These are phyloP conservation scores for Chalcis sispes DNA, from an alignment of 2,888 invertebrate genomes.

Conservation along the genomic window DNA sequence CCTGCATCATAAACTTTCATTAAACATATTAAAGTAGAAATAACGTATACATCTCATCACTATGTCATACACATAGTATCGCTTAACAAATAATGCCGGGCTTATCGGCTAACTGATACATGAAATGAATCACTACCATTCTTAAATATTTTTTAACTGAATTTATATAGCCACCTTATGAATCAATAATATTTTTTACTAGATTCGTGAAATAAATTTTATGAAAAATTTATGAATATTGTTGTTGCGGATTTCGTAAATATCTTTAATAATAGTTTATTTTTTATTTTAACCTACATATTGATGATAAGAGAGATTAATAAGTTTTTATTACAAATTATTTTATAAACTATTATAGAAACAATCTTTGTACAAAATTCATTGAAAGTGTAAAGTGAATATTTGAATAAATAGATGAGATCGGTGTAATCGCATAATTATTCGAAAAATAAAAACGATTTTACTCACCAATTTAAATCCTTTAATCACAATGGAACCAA, in stretches of 20 bases:
- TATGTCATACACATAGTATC: conserved; percentile 41
- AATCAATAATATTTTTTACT: neutral
- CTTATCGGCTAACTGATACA: conserved; percentile 51
- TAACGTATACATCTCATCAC: conserved; percentile 12
- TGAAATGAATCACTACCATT: conserved; percentile 49
- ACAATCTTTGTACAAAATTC: too few species aligned
- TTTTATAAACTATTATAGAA: too few species aligned
- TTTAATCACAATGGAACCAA: conserved; percentile 89
- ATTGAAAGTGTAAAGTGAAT: too few species aligned
- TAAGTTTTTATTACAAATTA: too few species aligned
- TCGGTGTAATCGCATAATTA: too few species aligned
- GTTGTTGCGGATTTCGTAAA: too few species aligned
- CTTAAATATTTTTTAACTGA: conserved; percentile 32
- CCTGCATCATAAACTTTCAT: neutral
- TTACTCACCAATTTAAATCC: conserved; percentile 87
- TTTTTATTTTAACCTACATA: too few species aligned
- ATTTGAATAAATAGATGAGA: too few species aligned
- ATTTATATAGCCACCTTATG: conserved; percentile 4
- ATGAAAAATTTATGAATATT: neutral
- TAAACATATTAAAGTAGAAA: neutral
- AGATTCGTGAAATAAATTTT: neutral
- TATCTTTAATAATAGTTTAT: too few species aligned
- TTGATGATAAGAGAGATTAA: too few species aligned
- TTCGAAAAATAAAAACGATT: too few species aligned
- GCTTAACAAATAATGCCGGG: conserved; percentile 44